Evolutionary conservation across 2,113 vertebrate genomes (phyloP).

Genomic region (Onychostruthus taczanowskii): DNA sequence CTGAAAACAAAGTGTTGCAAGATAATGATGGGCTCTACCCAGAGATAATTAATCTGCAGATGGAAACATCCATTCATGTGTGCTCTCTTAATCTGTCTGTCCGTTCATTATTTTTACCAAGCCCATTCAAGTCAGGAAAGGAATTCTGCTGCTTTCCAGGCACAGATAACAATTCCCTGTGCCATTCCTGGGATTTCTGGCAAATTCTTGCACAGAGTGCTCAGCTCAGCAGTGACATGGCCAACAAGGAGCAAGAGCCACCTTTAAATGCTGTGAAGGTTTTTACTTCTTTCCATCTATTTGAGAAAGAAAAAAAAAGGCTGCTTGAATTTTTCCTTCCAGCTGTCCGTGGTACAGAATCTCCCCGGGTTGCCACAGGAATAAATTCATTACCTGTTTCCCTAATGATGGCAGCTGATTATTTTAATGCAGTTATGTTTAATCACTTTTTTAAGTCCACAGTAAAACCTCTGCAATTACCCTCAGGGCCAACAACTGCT

Average conservation of each 20-base stretch:
- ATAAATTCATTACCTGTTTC: neutral
- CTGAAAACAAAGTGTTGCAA: neutral
- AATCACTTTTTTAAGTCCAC: neutral
- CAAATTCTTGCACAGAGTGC: neutral
- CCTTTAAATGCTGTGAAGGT: neutral
- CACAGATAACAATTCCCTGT: neutral
- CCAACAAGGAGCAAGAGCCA: neutral
- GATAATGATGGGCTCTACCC: neutral
- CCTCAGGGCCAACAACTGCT: neutral
- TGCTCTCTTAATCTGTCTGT: neutral
- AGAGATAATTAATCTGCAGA: neutral
- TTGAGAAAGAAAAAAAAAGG: neutral
- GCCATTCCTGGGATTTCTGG: neutral
- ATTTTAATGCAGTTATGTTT: neutral
- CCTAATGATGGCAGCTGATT: neutral
- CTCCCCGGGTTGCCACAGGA: neutral
- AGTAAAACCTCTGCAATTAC: neutral
- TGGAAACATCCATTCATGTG: neutral
- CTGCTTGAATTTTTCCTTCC: neutral
- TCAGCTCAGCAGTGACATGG: rapidly evolving
- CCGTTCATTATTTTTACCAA: neutral
- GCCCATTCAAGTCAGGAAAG: neutral
- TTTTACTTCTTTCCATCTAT: neutral
- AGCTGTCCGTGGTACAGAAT: neutral
- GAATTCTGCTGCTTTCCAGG: neutral